Conservation (phyloP, 2,888 invertebrate genomes). For the Elysia crispata region DNA sequence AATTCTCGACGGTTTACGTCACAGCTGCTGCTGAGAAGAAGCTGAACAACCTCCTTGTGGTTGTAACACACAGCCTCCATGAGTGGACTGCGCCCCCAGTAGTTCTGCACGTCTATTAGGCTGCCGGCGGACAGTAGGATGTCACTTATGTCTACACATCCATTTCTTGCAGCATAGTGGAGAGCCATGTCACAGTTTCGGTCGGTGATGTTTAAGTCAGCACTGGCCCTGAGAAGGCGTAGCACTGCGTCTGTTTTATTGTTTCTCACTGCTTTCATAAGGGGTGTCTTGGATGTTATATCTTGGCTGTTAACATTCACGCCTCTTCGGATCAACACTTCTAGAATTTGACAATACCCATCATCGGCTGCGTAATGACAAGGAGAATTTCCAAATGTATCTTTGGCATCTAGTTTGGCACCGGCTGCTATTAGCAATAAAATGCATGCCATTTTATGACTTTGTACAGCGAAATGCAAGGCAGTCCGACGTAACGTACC, state of each 20-base stretch:
- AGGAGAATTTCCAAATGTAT: constrained; percentile 77
- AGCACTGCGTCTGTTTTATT: constrained; percentile 76
- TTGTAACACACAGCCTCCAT: constrained; percentile 78
- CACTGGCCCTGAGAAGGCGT: constrained; percentile 70
- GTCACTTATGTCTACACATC: constrained; percentile 74
- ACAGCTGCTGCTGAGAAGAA: constrained; percentile 70
- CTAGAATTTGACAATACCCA: constrained; percentile 75
- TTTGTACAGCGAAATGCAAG: constrained; percentile 76
- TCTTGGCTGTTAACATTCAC: constrained; percentile 76
- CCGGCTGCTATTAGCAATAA: constrained; percentile 74
- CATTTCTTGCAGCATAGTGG: constrained; percentile 76
- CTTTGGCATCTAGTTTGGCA: constrained; percentile 75
- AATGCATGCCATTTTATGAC: constrained; percentile 77
- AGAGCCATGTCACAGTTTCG: constrained; percentile 76
- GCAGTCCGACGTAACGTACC: constrained; percentile 75
- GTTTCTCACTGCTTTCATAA: constrained; percentile 77
- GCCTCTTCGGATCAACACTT: constrained; percentile 73
- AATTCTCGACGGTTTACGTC: constrained; percentile 76
- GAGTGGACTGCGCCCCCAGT: constrained; percentile 76
- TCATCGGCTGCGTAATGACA: constrained; percentile 77
- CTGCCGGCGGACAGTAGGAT: constrained; percentile 74
- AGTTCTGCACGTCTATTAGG: constrained; percentile 76
- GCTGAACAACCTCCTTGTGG: constrained; percentile 74
- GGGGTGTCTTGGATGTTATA: constrained; percentile 76
- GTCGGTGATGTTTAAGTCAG: constrained; percentile 75